These are phyloP conservation scores for Conchocele bisecta DNA, from an alignment of 2,888 invertebrate species.

Conservation along the genomic window DNA sequence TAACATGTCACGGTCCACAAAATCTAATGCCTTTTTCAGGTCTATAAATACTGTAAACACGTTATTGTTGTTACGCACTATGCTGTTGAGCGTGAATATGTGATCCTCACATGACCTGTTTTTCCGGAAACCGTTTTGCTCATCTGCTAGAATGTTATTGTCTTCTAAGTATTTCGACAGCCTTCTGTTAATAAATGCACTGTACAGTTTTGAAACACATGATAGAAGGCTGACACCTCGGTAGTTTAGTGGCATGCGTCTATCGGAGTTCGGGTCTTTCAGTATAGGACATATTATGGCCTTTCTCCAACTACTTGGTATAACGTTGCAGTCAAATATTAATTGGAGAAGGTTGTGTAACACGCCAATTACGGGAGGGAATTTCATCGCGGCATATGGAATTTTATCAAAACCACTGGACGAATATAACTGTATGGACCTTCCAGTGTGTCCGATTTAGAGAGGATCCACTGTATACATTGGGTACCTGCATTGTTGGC, in stretches of 20 bases:
- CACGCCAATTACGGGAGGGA: slow-evolving; percentile 3
- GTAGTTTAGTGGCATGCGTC: slow-evolving; percentile 43
- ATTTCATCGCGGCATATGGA: slow-evolving; percentile 28
- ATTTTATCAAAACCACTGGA: slow-evolving; percentile 18
- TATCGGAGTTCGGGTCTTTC: slow-evolving; percentile 17
- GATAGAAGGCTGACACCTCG: slow-evolving; percentile 39
- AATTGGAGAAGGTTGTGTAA: slow-evolving; percentile 32
- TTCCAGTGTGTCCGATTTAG: no score
- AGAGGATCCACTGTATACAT: no score
- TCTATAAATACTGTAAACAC: background rate
- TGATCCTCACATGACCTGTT: slow-evolving; percentile 44
- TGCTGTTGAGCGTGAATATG: slow-evolving; percentile 21
- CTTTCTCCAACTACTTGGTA: slow-evolving; percentile 28
- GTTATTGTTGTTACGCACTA: slow-evolving; percentile 4
- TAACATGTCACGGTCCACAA: slow-evolving; percentile 5
- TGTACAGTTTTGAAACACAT: slow-evolving; percentile 40
- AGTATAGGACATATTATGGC: slow-evolving; percentile 30
- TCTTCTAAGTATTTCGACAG: slow-evolving; percentile 11
- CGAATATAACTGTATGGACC: no score
- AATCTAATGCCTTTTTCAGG: slow-evolving; percentile 2
- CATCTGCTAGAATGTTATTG: slow-evolving; percentile 25
- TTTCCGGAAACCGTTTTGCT: slow-evolving; percentile 40
- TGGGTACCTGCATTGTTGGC: no score
- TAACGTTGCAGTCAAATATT: slow-evolving; percentile 19
- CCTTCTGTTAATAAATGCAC: slow-evolving; percentile 23